These are phyloP conservation scores for Petrophora chlorosata DNA, from an alignment of 2,888 invertebrate species.

Conservation along the genomic window DNA sequence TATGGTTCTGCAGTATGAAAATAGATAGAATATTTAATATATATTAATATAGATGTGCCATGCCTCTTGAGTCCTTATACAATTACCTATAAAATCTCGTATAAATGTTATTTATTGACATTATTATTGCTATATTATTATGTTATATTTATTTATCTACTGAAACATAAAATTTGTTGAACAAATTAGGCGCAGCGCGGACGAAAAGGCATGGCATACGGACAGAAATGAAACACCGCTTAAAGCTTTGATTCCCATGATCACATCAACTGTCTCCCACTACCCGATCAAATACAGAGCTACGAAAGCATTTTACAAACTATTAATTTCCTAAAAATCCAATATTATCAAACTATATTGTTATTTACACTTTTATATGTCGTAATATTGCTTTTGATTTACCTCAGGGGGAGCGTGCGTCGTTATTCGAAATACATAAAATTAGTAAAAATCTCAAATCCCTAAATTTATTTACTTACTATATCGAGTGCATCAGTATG, in stretches of 20 bases:
- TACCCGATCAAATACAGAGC: constrained; percentile 62
- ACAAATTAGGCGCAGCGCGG: constrained; percentile 26
- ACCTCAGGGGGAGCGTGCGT: constrained; percentile 81
- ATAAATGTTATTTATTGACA: constrained; percentile 36
- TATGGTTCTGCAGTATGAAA: constrained; percentile 73
- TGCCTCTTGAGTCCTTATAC: constrained; percentile 52
- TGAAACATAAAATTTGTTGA: constrained; percentile 24
- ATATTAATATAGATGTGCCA: constrained; percentile 56
- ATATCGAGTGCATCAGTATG: constrained; percentile 74
- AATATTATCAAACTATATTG: constrained; percentile 81
- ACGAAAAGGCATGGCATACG: constrained; percentile 60
- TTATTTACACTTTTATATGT: constrained; percentile 82
- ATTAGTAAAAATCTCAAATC: constrained; percentile 79
- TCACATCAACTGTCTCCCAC: constrained; percentile 72
- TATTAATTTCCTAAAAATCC: constrained; percentile 81
- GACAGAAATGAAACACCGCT: constrained; percentile 73
- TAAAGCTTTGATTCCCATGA: constrained; percentile 83
- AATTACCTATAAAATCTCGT: constrained; percentile 33
- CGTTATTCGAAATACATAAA: constrained; percentile 71
- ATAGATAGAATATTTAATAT: constrained; percentile 69
- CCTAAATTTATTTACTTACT: constrained; percentile 73
- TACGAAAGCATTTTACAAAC: constrained; percentile 76
- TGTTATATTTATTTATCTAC: constrained; percentile 32
- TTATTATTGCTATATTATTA: constrained; percentile 31
- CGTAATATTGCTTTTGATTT: constrained; percentile 83